Evolutionary conservation across 2,113 vertebrate species (phyloP).

Genomic region (Alethe castanea): DNA sequence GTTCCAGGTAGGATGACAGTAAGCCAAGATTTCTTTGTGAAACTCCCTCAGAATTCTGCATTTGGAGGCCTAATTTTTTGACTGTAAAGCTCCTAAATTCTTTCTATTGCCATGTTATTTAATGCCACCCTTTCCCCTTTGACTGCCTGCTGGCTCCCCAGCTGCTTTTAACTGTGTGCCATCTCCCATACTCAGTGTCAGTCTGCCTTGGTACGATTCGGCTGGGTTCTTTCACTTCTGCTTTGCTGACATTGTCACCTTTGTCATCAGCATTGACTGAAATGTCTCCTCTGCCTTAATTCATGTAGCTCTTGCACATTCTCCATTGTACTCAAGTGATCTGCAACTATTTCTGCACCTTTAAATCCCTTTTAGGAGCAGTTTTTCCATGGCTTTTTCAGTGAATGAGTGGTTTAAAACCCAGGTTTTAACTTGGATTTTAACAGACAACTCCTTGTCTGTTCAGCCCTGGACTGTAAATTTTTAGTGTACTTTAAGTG

Average conservation of each 20-base stretch:
- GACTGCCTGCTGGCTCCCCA: background rate
- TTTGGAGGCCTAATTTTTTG: background rate
- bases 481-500: background rate
- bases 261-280: background rate
- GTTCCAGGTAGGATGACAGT: background rate
- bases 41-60: background rate
- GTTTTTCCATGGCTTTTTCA: background rate
- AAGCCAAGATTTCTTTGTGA: background rate
- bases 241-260: background rate
- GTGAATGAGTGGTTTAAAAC: background rate
- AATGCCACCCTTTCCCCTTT: background rate
- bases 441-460: background rate
- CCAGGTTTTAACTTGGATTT: background rate
- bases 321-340: background rate
- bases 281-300: background rate
- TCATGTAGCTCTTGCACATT: background rate
- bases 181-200: background rate
- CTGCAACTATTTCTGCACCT: background rate
- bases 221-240: background rate
- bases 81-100: background rate
- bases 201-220: background rate
- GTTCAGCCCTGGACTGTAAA: background rate
- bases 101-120: background rate
- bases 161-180: background rate
- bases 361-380: background rate